These are phyloP conservation scores for Pavo muticus DNA, from an alignment of 2,113 vertebrate species.

Conservation along the genomic window DNA sequence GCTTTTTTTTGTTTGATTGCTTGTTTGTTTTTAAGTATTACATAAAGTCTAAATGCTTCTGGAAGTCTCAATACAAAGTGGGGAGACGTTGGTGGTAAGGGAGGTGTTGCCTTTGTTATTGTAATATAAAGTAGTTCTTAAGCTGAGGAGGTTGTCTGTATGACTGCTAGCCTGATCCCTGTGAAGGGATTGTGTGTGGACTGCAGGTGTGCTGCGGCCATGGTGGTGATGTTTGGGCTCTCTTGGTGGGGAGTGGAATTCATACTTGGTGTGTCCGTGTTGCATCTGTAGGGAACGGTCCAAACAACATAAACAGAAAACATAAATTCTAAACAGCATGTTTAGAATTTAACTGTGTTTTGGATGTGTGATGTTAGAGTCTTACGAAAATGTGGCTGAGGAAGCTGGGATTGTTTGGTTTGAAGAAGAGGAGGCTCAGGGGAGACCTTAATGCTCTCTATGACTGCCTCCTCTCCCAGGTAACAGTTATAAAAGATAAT, in stretches of 20 bases:
- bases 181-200: neutral
- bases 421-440: no score
- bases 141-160: fast-evolving
- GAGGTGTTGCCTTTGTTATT: neutral
- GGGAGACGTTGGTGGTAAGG: neutral
- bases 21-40: neutral
- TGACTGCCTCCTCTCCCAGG: no score
- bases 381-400: no score
- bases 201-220: neutral
- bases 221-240: neutral
- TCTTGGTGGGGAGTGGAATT: neutral
- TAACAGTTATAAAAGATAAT: no score
- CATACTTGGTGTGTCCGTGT: neutral
- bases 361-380: neutral
- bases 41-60: neutral
- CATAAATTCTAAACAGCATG: neutral
- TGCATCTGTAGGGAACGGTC: neutral
- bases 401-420: no score
- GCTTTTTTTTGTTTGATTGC: neutral
- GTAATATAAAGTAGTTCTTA: neutral
- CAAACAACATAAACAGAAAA: neutral
- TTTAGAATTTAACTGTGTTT: neutral
- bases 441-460: no score
- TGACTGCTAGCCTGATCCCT: neutral
- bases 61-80: neutral